A percentile compares a stretch with the other conserved stretches of the same genome.
phyloP scores from a whole-genome alignment of 2,113 vertebrate genomes.

The Spea bombifrons region DNA sequence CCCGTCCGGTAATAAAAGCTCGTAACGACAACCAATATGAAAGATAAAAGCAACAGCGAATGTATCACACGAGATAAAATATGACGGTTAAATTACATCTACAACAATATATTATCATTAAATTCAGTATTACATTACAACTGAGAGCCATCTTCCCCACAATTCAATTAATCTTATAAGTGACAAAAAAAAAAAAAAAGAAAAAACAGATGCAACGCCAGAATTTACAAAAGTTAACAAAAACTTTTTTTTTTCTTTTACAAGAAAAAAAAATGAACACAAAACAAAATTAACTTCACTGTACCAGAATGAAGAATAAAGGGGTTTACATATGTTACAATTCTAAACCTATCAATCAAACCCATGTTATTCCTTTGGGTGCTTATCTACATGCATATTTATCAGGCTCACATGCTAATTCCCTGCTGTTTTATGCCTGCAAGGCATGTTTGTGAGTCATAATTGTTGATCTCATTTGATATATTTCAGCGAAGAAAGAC shows the following conservation, averaged over 20 bases:
- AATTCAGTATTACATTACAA: too few relatives aligned
- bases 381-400: conserved; percentile 99
- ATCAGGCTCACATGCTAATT: conserved; percentile 99
- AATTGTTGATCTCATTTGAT: conserved; percentile 99
- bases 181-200: conserved; percentile 74
- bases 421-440: conserved; percentile 96
- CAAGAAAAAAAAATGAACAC: conserved; percentile 67
- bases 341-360: conserved; percentile 99
- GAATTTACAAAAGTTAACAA: conserved; percentile 98
- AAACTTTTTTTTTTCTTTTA: conserved; percentile 95
- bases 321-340: conserved; percentile 99
- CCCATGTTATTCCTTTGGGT: conserved; percentile 98
- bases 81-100: neutral
- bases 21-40: too few relatives aligned
- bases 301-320: conserved; percentile 93
- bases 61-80: neutral
- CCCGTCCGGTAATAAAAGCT: neutral
- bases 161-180: conserved; percentile 82
- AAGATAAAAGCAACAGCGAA: too few relatives aligned
- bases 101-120: too few relatives aligned
- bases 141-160: conserved; percentile 58
- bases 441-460: conserved; percentile 99
- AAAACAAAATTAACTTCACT: conserved; percentile 73
- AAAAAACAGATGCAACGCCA: conserved; percentile 95
- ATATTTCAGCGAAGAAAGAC: conserved; percentile 97